phyloP scores from a whole-genome alignment of 35 echinoderm and acorn worm genomes.

The Lytechinus pictus region DNA sequence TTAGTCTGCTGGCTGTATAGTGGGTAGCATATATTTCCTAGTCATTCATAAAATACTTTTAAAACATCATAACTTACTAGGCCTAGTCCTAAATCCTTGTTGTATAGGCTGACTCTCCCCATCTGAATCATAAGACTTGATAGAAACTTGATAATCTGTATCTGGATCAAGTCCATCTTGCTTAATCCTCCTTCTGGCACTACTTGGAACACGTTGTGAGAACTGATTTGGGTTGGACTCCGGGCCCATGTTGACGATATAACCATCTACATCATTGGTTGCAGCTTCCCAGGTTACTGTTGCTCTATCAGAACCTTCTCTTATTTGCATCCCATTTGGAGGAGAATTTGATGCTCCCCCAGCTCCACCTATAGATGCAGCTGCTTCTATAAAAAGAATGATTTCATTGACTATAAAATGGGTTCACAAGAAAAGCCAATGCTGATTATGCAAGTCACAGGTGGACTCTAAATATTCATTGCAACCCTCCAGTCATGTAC shows the following conservation, averaged over 20 bases:
- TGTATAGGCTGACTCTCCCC: neutral
- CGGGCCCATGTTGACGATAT: neutral
- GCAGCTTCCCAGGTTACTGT: neutral
- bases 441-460: no score
- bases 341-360: neutral
- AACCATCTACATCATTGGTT: constrained; percentile 14
- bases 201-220: neutral
- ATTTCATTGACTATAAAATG: neutral
- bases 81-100: neutral
- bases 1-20: no score
- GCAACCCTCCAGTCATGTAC: no score
- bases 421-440: no score
- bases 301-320: constrained; percentile 9
- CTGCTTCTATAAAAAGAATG: neutral
- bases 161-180: neutral
- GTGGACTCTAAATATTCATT: no score
- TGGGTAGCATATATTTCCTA: no score
- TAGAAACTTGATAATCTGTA: constrained; percentile 24
- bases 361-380: neutral
- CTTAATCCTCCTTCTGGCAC: neutral
- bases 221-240: constrained; percentile 21
- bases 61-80: neutral
- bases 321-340: constrained; percentile 2
- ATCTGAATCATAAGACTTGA: neutral
- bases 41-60: no score